Evolutionary conservation across 53 echinoderm and acorn worm species (phyloP).

Genomic region (Holothuria scabra): DNA sequence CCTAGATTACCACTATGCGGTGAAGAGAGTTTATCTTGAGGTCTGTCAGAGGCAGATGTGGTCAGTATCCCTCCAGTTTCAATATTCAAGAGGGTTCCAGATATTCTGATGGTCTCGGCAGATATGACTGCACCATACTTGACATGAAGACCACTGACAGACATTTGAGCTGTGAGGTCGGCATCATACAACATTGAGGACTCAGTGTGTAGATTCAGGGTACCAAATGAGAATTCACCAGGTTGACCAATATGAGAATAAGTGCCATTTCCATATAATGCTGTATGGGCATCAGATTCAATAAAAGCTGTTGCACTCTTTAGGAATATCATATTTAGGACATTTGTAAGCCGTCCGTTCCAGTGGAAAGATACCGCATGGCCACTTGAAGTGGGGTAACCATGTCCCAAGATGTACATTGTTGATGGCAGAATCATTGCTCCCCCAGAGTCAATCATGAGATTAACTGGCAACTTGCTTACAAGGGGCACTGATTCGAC

Average conservation of each 20-base stretch:
- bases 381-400: slow-evolving; percentile 62
- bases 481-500: slow-evolving; percentile 78
- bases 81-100: slow-evolving; percentile 67
- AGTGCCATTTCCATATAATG: slow-evolving; percentile 66
- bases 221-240: slow-evolving; percentile 79
- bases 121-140: slow-evolving; percentile 78
- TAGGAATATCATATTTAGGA: slow-evolving; percentile 73
- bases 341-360: slow-evolving; percentile 80
- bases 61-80: slow-evolving; percentile 80
- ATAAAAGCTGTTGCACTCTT: slow-evolving; percentile 69
- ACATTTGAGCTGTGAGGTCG: slow-evolving; percentile 78
- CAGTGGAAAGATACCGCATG: slow-evolving; percentile 69
- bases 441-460: slow-evolving; percentile 66
- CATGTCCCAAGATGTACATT: slow-evolving; percentile 81
- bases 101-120: slow-evolving; percentile 75
- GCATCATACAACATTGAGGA: slow-evolving; percentile 71
- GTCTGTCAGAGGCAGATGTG: slow-evolving; percentile 72
- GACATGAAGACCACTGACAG: slow-evolving; percentile 72
- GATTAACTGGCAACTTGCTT: slow-evolving; percentile 84
- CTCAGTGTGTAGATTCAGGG: slow-evolving; percentile 75
- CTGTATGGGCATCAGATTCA: slow-evolving; percentile 79
- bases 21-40: slow-evolving; percentile 69
- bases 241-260: slow-evolving; percentile 65
- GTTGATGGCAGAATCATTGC: slow-evolving; percentile 83
- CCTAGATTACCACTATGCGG: slow-evolving; percentile 64